These are phyloP conservation scores for Eublepharis macularius DNA, from an alignment of 2,113 vertebrate genomes.

Conservation along the genomic window DNA sequence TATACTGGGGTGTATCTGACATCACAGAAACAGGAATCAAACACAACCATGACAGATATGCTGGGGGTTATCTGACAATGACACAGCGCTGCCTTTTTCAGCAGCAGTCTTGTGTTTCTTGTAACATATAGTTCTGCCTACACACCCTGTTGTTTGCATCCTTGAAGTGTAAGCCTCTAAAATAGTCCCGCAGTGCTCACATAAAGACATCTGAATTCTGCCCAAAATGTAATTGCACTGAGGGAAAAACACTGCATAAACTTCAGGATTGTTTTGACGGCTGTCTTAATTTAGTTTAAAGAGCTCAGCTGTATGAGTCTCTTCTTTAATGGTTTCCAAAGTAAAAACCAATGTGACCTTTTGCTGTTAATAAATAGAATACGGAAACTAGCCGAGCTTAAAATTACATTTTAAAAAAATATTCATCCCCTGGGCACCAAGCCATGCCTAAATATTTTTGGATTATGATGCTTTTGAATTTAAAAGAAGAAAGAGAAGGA, in stretches of 20 bases:
- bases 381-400: conserved; percentile 26
- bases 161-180: background rate
- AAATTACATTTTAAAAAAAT: conserved; percentile 31
- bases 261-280: background rate
- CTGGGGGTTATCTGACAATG: no score
- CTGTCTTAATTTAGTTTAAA: conserved; percentile 23
- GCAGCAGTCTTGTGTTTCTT: no score
- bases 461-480: background rate
- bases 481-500: background rate
- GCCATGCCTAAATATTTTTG: background rate
- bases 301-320: background rate
- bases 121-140: no score
- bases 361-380: conserved; percentile 24
- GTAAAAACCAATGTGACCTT: conserved; percentile 23
- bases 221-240: background rate
- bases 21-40: no score
- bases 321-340: conserved; percentile 7
- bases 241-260: background rate
- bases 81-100: no score
- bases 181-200: background rate
- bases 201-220: conserved; percentile 10
- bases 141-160: no score
- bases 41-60: no score
- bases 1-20: no score
- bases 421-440: background rate